Conservation (phyloP, 2,797 vertebrate species). For the Manis pentadactyla region DNA sequence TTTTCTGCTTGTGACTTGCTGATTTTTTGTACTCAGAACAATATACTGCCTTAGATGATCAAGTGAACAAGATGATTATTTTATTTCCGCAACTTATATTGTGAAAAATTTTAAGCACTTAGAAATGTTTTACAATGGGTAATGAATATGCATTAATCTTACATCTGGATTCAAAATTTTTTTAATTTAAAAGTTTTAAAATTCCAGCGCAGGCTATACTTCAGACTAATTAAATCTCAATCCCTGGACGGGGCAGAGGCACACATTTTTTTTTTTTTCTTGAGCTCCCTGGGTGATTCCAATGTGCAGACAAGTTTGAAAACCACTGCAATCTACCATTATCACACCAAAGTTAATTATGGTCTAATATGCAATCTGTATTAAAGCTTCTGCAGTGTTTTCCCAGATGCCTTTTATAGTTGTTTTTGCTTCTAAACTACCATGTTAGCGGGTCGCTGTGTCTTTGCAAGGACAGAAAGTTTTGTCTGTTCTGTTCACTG, state of each 20-base stretch:
- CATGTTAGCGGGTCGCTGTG: background rate
- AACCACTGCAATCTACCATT: background rate
- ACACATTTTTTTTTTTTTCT: background rate
- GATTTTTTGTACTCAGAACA: slow-evolving; percentile 5
- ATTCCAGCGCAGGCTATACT: background rate
- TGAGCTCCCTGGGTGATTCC: background rate
- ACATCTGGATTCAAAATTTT: slow-evolving; percentile 43
- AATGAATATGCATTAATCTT: background rate
- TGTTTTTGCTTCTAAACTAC: background rate
- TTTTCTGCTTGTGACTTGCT: background rate
- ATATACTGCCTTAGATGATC: background rate
- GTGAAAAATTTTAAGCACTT: background rate
- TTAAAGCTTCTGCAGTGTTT: background rate
- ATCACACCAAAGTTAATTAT: background rate
- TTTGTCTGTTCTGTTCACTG: background rate
- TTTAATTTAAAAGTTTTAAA: slow-evolving; percentile 43
- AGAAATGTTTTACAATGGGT: background rate
- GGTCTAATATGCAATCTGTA: background rate
- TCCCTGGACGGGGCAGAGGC: background rate
- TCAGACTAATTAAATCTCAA: background rate
- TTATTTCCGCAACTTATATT: slow-evolving; percentile 17
- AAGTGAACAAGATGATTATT: background rate
- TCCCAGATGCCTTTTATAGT: background rate
- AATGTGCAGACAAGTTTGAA: background rate
- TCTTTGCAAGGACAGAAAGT: background rate